These are phyloP conservation scores for Gracilinanus agilis DNA, from an alignment of 2,113 vertebrate species.

Conservation along the genomic window DNA sequence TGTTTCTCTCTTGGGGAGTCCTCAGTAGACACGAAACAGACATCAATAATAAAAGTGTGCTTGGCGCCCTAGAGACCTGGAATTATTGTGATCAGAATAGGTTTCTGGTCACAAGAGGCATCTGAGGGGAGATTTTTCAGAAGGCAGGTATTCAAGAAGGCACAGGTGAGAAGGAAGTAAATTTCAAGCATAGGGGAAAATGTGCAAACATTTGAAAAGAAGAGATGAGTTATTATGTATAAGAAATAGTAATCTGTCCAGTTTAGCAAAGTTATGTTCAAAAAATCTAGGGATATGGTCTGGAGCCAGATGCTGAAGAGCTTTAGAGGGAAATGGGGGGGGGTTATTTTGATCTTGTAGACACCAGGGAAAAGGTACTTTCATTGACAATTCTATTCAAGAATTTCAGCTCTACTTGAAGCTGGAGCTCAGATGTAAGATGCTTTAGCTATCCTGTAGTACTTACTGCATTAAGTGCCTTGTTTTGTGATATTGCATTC, in stretches of 20 bases:
- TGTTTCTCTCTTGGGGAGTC: not conserved
- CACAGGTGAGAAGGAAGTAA: not conserved
- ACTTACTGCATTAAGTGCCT: not conserved
- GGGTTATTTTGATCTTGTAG: not conserved
- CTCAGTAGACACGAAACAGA: not conserved
- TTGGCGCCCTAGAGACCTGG: not conserved
- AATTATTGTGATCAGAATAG: not conserved
- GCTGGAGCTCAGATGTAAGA: not conserved
- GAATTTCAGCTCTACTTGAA: not conserved
- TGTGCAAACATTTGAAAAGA: not conserved
- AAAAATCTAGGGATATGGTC: not conserved
- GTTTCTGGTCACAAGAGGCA: not conserved
- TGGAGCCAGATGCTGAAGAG: not conserved
- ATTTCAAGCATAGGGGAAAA: not conserved
- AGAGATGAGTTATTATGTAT: not conserved
- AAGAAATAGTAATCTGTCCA: not conserved
- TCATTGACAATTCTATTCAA: not conserved
- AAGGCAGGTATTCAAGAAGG: not conserved
- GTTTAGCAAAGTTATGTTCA: not conserved
- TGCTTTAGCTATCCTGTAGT: not conserved
- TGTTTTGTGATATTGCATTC: not conserved
- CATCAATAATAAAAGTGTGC: not conserved
- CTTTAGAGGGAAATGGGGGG: not conserved
- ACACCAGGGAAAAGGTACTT: not conserved
- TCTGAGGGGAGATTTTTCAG: not conserved